Evolutionary conservation across 2,888 invertebrate species (phyloP).

Genomic region (Rotaria socialis): DNA sequence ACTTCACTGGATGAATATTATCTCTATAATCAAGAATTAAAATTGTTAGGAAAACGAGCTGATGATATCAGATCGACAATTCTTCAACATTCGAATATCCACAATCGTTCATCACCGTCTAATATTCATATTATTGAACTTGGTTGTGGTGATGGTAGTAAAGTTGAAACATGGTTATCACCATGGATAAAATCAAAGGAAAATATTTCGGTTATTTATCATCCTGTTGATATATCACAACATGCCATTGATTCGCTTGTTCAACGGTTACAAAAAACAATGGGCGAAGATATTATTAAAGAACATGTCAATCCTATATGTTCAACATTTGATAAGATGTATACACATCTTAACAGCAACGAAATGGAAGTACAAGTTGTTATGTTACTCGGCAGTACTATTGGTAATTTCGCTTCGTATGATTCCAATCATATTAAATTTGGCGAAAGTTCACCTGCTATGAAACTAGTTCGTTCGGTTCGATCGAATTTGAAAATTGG

Average conservation of each 20-base stretch:
- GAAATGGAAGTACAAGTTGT: not conserved
- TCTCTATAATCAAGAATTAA: not conserved
- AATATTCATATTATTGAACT: not conserved
- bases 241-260: not conserved
- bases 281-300: not conserved
- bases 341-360: not conserved
- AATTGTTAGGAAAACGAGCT: not conserved
- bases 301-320: not conserved
- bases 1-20: not conserved
- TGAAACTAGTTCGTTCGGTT: not conserved
- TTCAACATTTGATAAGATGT: not conserved
- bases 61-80: not conserved
- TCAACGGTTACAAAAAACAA: not conserved
- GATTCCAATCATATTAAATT: not conserved
- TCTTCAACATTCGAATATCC: not conserved
- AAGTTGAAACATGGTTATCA: constrained; percentile 9
- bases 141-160: not conserved
- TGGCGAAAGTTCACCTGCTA: not conserved
- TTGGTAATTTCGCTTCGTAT: not conserved
- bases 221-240: not conserved
- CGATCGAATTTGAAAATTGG: not conserved
- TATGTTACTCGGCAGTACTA: not conserved
- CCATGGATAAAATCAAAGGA: not conserved
- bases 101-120: not conserved
- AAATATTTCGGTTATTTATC: not conserved